Evolutionary conservation across 64 coral and sea anemone species (phyloP).

Genomic region (Orbicella faveolata): DNA sequence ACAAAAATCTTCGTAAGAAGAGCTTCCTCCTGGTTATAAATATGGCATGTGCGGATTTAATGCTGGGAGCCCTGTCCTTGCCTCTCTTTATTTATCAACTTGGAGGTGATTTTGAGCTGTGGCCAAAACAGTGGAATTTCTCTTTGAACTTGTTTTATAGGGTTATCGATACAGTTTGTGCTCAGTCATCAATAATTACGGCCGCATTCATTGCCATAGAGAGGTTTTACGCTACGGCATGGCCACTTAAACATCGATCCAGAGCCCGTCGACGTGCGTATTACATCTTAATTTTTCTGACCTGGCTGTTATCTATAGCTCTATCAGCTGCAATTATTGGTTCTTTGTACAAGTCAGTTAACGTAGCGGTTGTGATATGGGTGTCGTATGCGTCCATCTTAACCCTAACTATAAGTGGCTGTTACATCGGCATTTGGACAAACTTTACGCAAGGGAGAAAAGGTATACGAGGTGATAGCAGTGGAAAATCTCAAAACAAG

Average conservation of each 20-base stretch:
- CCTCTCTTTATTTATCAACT: slow-evolving; percentile 8
- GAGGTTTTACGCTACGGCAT: slow-evolving; percentile 18
- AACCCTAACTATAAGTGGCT: neutral
- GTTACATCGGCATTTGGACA: slow-evolving; percentile 23
- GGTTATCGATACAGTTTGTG: slow-evolving; percentile 20
- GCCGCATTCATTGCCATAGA: slow-evolving; percentile 28
- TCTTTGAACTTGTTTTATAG: slow-evolving; percentile 21
- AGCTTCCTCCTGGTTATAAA: slow-evolving; percentile 49
- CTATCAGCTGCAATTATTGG: slow-evolving; percentile 1
- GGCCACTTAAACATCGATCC: slow-evolving; percentile 32
- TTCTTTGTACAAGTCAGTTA: neutral
- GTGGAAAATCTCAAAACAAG: neutral
- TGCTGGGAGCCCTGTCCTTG: slow-evolving; percentile 7
- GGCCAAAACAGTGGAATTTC: neutral
- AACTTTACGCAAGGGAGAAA: neutral
- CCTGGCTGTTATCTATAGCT: neutral
- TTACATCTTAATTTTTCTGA: neutral
- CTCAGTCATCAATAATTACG: slow-evolving; percentile 35
- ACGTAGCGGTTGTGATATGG: neutral
- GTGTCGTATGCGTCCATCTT: slow-evolving; percentile 4
- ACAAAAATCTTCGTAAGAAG: slow-evolving; percentile 40
- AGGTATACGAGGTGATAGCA: neutral
- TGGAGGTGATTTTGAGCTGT: slow-evolving; percentile 2
- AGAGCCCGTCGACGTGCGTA: neutral
- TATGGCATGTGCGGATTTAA: slow-evolving; percentile 31